Base-by-base conservation (phyloP, 1,140 invertebrate genomes). In the Manduca sexta region DNA sequence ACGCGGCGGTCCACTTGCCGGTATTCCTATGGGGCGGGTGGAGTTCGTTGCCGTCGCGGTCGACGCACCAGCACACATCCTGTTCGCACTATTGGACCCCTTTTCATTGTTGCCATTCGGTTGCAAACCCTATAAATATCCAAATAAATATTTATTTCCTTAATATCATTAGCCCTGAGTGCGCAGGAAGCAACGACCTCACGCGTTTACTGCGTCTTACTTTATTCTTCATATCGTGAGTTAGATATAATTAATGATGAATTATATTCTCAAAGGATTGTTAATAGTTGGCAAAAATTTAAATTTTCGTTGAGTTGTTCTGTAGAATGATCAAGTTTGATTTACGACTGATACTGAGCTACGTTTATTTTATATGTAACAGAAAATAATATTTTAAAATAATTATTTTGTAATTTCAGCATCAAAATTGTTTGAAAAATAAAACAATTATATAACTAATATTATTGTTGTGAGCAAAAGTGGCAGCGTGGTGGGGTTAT, bases 61-160 rank as follows among this genome's bases (percentile, higher is more conserved):
- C 70, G 72, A 42, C 64, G 72, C 68, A 66, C 71, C 63, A 55
- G 56, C 53, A 62, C 56, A 64, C 60, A 71, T 77, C 74, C 71
- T 74, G 69, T 71, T 66, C 61, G 56, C 49, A 52, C 49, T 18
- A 44, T 46, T 44, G 48, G 67, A 62, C 50, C 58, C 59, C 56
- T 51, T 68, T 69, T 64, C 55, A 69, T 74, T 74, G 69, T 70
- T 64, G 52, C 56, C 42, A 64, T 26, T 42, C 40, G 35, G 14
- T n/a, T 11, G 15, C 38, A 16, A 17, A 40, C 10, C 16, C 15
- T 13, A 55, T 63, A 57, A 48, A 42, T 29, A 56, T 50, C 40
- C 52, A 45, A 58, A 61, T 56, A 49, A 49, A 61, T 53, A 61
- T 60, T 64, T 58, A 53, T 55, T 45, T 39, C 37, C 31, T 38